phyloP scores from a whole-genome alignment of 2,113 vertebrate genomes.

The Pipa parva region DNA sequence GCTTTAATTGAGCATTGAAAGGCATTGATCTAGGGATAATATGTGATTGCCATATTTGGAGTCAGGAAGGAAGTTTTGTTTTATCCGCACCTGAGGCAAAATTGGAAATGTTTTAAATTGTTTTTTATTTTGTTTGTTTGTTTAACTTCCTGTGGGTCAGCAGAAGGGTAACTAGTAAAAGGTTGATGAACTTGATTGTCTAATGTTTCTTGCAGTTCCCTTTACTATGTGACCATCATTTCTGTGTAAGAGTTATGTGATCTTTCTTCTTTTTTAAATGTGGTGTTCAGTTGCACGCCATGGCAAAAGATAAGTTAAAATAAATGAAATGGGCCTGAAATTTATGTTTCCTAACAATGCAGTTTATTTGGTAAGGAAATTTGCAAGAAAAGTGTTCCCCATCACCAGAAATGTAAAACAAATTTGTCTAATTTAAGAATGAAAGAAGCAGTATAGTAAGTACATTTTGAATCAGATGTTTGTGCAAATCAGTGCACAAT shows the following conservation, averaged over 20 bases:
- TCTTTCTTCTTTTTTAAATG: neutral
- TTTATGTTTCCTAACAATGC: no score
- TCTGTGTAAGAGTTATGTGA: neutral
- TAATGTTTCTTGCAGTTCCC: neutral
- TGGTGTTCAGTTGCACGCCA: no score
- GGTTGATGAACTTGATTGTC: no score
- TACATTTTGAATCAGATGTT: slow-evolving; percentile 51
- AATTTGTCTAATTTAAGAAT: slow-evolving; percentile 12
- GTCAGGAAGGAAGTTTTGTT: neutral
- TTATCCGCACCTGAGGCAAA: neutral
- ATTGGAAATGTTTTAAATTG: neutral
- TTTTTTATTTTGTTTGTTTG: no score
- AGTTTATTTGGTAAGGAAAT: neutral
- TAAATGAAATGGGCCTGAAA: no score
- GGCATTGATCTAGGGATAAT: no score
- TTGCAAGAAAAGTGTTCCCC: neutral
- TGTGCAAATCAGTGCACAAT: slow-evolving; percentile 53
- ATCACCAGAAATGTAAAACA: neutral
- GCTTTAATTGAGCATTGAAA: neutral
- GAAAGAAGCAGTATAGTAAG: slow-evolving; percentile 22
- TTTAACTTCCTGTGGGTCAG: neutral
- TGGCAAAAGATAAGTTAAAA: no score
- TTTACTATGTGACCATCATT: neutral
- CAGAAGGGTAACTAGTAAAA: neutral
- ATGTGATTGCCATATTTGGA: no score